These are phyloP conservation scores for Drosophila niveifrons DNA, from an alignment of 2,888 invertebrate species.

Conservation along the genomic window DNA sequence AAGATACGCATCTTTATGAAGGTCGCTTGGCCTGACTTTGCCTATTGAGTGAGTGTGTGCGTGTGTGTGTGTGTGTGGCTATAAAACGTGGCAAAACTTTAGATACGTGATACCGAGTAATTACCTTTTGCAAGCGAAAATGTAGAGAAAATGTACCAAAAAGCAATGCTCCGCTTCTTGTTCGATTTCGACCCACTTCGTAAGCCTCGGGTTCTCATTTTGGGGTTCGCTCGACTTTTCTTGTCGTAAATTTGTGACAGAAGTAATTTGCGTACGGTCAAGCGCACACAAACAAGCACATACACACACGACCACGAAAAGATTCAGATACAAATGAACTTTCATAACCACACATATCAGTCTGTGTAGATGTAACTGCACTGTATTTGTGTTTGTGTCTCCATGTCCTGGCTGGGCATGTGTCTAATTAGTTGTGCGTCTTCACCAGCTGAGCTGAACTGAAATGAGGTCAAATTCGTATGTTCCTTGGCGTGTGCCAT, in stretches of 20 bases:
- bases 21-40: conserved; percentile 58
- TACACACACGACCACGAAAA: conserved; percentile 28
- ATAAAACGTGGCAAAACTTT: conserved; percentile 53
- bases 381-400: conserved; percentile 7
- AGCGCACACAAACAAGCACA: conserved; percentile 46
- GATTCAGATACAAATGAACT: conserved; percentile 44
- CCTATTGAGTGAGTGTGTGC: conserved; percentile 28
- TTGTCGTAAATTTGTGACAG: conserved; percentile 77
- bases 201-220: conserved; percentile 72
- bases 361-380: conserved; percentile 10
- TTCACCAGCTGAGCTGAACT: conserved; percentile 54
- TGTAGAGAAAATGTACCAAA: not conserved
- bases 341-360: conserved; percentile 65
- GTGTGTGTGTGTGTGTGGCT: conserved; percentile 19
- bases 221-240: conserved; percentile 64
- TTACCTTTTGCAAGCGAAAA: conserved; percentile 38
- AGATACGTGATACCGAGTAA: conserved; percentile 46
- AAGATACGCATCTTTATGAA: conserved; percentile 83
- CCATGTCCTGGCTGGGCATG: conserved; percentile 56
- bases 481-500: conserved; percentile 63
- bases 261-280: conserved; percentile 79
- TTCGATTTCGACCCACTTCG: conserved; percentile 62
- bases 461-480: conserved; percentile 70
- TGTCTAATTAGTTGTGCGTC: conserved; percentile 82
- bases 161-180: conserved; percentile 21